Conservation (phyloP, 2,797 vertebrate genomes). For the Ctenosaura bakeri region DNA sequence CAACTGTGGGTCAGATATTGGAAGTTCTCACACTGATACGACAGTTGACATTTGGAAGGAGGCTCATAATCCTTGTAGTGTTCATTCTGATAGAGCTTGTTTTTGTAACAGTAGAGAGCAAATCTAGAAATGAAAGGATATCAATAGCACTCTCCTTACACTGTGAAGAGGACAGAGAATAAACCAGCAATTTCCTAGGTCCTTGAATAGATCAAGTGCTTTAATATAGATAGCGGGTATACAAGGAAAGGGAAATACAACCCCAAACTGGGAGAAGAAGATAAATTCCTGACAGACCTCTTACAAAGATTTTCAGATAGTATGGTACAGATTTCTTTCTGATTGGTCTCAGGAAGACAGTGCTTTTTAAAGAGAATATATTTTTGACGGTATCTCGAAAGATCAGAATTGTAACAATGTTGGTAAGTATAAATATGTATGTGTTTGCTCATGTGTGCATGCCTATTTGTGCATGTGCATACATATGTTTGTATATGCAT, state of each 20-base stretch:
- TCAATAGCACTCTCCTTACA: not conserved
- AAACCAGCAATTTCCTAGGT: slow-evolving; percentile 40
- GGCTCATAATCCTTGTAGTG: slow-evolving; percentile 42
- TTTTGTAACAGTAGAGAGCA: not conserved
- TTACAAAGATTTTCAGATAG: slow-evolving; percentile 75
- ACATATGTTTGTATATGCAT: no score
- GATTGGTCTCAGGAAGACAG: slow-evolving; percentile 73
- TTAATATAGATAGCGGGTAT: slow-evolving; percentile 32
- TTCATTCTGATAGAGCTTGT: slow-evolving; percentile 46
- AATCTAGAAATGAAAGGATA: not conserved
- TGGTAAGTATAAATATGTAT: no score
- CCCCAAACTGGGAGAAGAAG: slow-evolving; percentile 41
- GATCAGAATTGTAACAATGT: no score
- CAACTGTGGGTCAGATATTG: not conserved
- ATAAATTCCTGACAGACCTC: slow-evolving; percentile 68
- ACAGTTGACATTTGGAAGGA: slow-evolving; percentile 2
- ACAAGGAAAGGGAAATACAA: slow-evolving; percentile 52
- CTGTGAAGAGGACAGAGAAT: slow-evolving; percentile 45
- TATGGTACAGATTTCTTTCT: slow-evolving; percentile 64
- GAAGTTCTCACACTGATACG: not conserved
- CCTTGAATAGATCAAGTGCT: slow-evolving; percentile 71
- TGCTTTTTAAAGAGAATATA: slow-evolving; percentile 49
- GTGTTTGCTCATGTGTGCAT: no score
- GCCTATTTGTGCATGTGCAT: no score
- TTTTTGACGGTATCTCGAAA: not conserved